Percentiles rank a stretch among this genome's conserved stretches.
phyloP scores from a whole-genome alignment of 53 echinoderm and acorn worm species.

The Holothuria leucospilota region DNA sequence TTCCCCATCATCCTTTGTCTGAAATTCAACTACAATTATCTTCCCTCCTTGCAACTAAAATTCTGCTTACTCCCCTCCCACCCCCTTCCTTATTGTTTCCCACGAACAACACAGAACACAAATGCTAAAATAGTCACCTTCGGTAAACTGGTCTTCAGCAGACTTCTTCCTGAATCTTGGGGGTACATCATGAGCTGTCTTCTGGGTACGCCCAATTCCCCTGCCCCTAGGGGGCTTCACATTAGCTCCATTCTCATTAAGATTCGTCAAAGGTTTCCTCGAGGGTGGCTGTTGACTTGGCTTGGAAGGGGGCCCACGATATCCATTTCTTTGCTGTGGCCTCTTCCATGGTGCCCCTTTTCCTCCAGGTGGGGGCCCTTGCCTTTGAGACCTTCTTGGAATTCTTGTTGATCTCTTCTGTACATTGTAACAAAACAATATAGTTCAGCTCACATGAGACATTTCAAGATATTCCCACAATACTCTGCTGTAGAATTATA shows the following conservation, averaged over 20 bases:
- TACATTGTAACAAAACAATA: not conserved
- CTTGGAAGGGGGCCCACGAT: constrained; percentile 5
- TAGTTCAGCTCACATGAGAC: not conserved
- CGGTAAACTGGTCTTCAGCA: not conserved
- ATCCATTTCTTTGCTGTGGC: not conserved
- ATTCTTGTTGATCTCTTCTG: not conserved
- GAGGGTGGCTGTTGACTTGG: not conserved
- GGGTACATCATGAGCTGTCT: not conserved
- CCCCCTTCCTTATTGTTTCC: too few species aligned
- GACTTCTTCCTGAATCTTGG: constrained; percentile 14
- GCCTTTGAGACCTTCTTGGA: not conserved
- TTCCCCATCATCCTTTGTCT: too few species aligned
- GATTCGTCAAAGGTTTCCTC: not conserved
- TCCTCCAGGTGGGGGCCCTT: not conserved
- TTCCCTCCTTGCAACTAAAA: too few species aligned
- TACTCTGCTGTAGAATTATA: too few species aligned
- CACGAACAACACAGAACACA: too few species aligned
- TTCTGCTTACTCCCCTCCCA: too few species aligned
- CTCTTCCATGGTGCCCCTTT: not conserved
- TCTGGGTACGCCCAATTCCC: not conserved
- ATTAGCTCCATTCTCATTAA: not conserved
- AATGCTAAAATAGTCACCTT: not conserved
- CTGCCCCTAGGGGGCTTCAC: constrained; percentile 7
- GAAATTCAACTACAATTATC: too few species aligned
- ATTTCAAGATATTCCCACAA: not conserved